A percentile compares a stretch with the other conserved stretches of the same genome.
Evolutionary conservation across 2,888 invertebrate genomes (phyloP).

Genomic region (Melieria omissa): DNA sequence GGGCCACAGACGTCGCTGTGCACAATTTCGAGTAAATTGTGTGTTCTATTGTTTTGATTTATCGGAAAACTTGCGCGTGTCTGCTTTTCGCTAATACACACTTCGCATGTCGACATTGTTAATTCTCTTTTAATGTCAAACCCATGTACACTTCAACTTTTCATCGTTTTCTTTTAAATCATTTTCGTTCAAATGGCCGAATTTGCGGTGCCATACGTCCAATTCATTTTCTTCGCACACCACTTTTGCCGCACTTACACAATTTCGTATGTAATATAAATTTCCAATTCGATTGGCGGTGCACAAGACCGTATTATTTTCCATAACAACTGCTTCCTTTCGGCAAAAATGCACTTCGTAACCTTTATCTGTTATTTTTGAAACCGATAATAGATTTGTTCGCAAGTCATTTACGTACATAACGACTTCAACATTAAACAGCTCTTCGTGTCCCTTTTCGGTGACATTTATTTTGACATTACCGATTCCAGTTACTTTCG

Average conservation of each 20-base stretch:
- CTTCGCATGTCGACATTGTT: too few relatives aligned
- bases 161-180: constrained; percentile 32
- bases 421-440: constrained; percentile 36
- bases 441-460: constrained; percentile 4
- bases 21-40: too few relatives aligned
- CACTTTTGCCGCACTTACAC: constrained; percentile 6
- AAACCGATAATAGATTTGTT: constrained; percentile 42
- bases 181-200: constrained; percentile 38
- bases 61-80: too few relatives aligned
- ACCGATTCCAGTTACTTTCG: constrained; percentile 31
- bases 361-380: constrained; percentile 41
- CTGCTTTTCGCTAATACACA: too few relatives aligned
- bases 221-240: constrained; percentile 20
- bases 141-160: constrained; percentile 20
- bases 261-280: constrained; percentile 33
- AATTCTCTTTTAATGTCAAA: constrained; percentile 33
- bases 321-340: constrained; percentile 20
- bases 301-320: constrained; percentile 23
- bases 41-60: too few relatives aligned
- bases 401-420: constrained; percentile 37
- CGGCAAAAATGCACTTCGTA: constrained; percentile 38
- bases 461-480: constrained; percentile 29
- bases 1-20: too few relatives aligned
- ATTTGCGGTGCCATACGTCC: constrained; percentile 33
- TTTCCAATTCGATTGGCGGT: constrained; percentile 32